These are phyloP conservation scores for Nesidiocoris tenuis DNA, from an alignment of 2,888 invertebrate species.

Conservation along the genomic window DNA sequence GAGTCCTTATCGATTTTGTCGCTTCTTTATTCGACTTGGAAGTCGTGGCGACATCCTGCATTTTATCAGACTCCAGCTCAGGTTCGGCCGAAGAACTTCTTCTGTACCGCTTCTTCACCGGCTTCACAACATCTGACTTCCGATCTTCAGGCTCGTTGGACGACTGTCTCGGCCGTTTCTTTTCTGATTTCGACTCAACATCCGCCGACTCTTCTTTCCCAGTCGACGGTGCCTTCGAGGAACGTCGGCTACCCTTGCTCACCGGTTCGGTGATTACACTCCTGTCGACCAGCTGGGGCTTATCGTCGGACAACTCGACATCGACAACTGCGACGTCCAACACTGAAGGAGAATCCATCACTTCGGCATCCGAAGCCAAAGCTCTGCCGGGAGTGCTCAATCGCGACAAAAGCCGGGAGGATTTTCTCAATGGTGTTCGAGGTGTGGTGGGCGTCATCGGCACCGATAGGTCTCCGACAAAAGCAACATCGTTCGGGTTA, in stretches of 20 bases:
- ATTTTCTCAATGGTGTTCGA: slow-evolving; percentile 13
- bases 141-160: slow-evolving; percentile 8
- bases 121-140: background rate
- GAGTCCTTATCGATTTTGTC: too few relatives aligned
- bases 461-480: background rate
- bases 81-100: slow-evolving; percentile 2
- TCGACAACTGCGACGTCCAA: slow-evolving; percentile 22
- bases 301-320: background rate
- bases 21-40: too few relatives aligned
- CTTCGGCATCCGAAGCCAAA: slow-evolving; percentile 19
- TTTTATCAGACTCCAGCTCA: background rate
- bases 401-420: background rate
- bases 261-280: slow-evolving; percentile 16
- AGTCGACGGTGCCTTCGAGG: background rate
- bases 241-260: background rate
- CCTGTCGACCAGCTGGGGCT: slow-evolving; percentile 13
- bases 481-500: slow-evolving; percentile 22
- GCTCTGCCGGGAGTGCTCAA: slow-evolving; percentile 28
- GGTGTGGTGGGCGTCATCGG: background rate
- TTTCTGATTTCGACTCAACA: background rate
- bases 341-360: slow-evolving; percentile 17
- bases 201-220: background rate
- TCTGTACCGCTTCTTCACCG: background rate
- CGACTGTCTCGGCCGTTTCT: background rate
- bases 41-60: background rate